Conservation (phyloP, 2,113 vertebrate species). For the Panthera leo region DNA sequence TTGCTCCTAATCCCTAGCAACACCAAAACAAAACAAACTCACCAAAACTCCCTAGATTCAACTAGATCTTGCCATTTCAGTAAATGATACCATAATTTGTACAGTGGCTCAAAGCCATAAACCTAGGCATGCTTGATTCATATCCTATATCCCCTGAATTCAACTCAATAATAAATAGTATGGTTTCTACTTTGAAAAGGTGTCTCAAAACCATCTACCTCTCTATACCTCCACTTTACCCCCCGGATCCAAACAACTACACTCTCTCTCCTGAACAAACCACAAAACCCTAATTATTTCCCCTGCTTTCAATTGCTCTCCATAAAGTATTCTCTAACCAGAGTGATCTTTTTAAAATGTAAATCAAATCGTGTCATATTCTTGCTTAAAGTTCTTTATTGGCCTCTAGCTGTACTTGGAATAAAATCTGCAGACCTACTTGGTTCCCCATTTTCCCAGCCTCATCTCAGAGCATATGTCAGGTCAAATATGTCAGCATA, state of each 20-base stretch:
- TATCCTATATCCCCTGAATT: neutral
- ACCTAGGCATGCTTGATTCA: neutral
- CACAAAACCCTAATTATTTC: neutral
- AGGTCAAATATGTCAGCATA: neutral
- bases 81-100: neutral
- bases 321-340: neutral
- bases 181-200: slow-evolving; percentile 4
- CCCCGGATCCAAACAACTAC: neutral
- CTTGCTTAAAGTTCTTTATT: neutral
- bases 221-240: neutral
- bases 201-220: neutral
- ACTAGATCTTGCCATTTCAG: neutral
- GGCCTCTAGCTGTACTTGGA: neutral
- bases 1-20: neutral
- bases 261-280: neutral
- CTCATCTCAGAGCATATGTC: neutral
- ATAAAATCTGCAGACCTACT: neutral
- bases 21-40: neutral
- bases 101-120: neutral
- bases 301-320: neutral
- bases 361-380: neutral
- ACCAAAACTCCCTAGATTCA: neutral
- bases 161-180: neutral
- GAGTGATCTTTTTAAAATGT: neutral
- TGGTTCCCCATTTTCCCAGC: neutral